Evolutionary conservation across 2,888 invertebrate species (phyloP), one percentile per base, ranked within the genome.

Genomic region (Drosophila basisetae): DNA sequence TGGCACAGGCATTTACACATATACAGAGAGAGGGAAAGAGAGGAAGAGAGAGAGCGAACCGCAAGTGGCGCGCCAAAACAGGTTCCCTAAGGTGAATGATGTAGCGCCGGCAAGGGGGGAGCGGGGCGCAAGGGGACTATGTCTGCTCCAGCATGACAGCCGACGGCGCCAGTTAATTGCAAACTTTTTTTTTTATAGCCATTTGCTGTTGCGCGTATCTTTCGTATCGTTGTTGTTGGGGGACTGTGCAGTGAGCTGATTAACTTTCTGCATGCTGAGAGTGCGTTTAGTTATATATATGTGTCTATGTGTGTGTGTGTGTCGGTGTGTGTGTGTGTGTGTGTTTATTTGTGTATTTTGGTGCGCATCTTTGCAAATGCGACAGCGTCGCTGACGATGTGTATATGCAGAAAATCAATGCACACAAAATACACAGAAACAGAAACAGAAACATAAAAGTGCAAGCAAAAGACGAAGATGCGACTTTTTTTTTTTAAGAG

Each of bases 111-210:
- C 10, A 28, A 10, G 35, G 5, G 35, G 35, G 35, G 2, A 16
- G n/a, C 0, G 18, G n/a, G 28, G 76, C 68, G 63, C 43, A 60
- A 49, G 67, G 53, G 80, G 54, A 22, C 35, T 53, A 50, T 70
- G 81, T 86, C 76, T 79, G 86, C 79, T 83, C 82, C 89, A 81
- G 82, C 84, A 86, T 86, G 84, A 86, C 76, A 85, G 82, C 80
- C 90, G 75, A 79, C 90, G 87, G 87, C 87, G 87, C 87, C 87
- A 87, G 87, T 90, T 87, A 87, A 87, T 87, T 90, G 90, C 87
- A 87, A 87, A 85, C 76, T 80, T 82, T 82, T 78, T 85, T 33
- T 73, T 75, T 64, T 76, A 83, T 82, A 79, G 86, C 64, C 70
- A 73, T 71, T 68, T 52, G 35, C 62, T 62, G 72, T 73, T 76